A percentile compares a stretch with the other conserved stretches of the same genome.
phyloP scores from a whole-genome alignment of 2,113 vertebrate genomes.

The Otus sunia region DNA sequence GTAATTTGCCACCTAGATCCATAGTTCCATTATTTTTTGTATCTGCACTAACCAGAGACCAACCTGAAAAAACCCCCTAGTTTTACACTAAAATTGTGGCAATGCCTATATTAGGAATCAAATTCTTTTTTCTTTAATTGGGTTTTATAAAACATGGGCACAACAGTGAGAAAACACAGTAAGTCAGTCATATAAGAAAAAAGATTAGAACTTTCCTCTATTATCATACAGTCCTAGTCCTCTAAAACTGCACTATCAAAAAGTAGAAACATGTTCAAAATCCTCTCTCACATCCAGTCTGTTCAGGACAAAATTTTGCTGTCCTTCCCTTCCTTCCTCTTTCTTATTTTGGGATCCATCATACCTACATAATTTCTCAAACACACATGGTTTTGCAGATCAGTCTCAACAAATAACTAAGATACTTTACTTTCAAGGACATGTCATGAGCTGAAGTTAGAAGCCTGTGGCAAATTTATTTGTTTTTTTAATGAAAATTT shows the following conservation, averaged over 20 bases:
- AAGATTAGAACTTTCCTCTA: neutral
- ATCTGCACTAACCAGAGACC: neutral
- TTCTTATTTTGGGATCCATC: neutral
- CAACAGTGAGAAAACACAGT: neutral
- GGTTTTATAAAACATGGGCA: neutral
- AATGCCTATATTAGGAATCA: neutral
- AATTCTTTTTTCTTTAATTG: neutral
- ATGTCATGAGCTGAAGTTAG: neutral
- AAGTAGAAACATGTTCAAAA: neutral
- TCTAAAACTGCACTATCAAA: neutral
- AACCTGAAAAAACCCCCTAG: neutral
- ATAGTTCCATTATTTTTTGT: neutral
- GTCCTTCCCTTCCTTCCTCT: neutral
- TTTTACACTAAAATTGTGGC: neutral
- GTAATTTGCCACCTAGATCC: neutral
- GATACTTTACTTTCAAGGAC: neutral
- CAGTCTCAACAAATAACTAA: neutral
- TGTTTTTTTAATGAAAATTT: constrained; percentile 15
- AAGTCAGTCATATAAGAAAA: neutral
- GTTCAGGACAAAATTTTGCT: neutral
- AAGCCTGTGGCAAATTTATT: constrained; percentile 4
- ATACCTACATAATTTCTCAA: neutral
- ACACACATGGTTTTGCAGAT: neutral
- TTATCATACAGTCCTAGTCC: neutral
- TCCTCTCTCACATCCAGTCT: neutral